Base-by-base conservation (phyloP, 2,797 vertebrate genomes). In the Atherinosoma microstoma region DNA sequence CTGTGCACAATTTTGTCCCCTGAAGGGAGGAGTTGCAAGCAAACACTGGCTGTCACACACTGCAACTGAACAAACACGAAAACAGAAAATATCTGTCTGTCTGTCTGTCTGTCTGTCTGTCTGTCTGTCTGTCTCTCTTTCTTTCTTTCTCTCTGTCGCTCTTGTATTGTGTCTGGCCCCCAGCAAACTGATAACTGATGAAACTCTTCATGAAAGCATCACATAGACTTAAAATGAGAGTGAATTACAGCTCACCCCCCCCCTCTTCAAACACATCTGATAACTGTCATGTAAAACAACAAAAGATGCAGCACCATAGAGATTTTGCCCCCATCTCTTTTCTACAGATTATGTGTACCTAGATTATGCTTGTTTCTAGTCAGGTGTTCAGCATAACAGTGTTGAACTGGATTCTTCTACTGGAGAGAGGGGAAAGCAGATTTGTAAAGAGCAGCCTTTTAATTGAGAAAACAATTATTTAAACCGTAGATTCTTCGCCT, bases 11-110 rank as follows among this genome's bases (percentile, higher is more conserved):
- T 35, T 71, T 76, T 47, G 8, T 45, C 29, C 35, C 42, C 29
- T n/a, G n/a, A 15, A 34, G 15, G 29, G 1, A 53, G 13, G 35
- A 34, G 29, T 40, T 61, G 49, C 15, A 45, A 58, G 54, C 38
- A 75, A 64, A 47, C 32, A 58, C 27, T 66, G 1, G 20, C 63
- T 63, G 36, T 66, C 42, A 66, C 32, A 74, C 56, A 40, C 30
- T 18, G 29, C 18, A 64, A 35, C 32, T 18, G 11, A 35, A 63
- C 60, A 76, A 62, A 77, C 12, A 70, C 47, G 65, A 12, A 40
- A 38, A 53, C 29, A 40, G 40, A 57, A 24, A 40, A 42, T 15
- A 12, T 40, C 13, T 29, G 1, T 6, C 29, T 38, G 35, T 57
- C 24, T n/a, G n/a, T n/a, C n/a, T n/a, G n/a, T n/a, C n/a, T n/a